Conservation (phyloP, 2,888 invertebrate species). For the Chrysolina haemoptera region DNA sequence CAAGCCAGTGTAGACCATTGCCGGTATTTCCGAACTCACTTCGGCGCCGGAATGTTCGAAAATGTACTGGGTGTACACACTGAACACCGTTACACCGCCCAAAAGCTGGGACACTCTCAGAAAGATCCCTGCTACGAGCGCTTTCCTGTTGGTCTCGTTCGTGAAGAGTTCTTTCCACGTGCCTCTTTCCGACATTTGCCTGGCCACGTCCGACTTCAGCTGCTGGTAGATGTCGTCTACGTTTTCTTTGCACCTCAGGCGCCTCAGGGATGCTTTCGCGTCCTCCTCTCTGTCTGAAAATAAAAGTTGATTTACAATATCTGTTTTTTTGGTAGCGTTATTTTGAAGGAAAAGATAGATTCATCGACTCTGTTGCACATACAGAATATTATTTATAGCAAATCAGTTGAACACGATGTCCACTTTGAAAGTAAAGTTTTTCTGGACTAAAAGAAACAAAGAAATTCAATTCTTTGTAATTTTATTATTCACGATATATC, state of each 20-base stretch:
- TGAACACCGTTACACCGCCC: slow-evolving; percentile 58
- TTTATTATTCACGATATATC: no score
- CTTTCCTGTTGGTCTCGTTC: slow-evolving; percentile 58
- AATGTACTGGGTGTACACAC: slow-evolving; percentile 60
- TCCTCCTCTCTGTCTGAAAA: slow-evolving; percentile 42
- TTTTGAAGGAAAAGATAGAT: no score
- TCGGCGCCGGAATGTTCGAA: slow-evolving; percentile 62
- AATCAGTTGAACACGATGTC: no score
- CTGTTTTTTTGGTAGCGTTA: no score
- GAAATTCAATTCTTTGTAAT: no score
- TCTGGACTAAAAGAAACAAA: no score
- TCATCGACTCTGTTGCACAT: no score
- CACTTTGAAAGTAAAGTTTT: no score
- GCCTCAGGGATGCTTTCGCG: slow-evolving; percentile 55
- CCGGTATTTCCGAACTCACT: slow-evolving; percentile 44
- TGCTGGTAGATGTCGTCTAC: slow-evolving; percentile 55
- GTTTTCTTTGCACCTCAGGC: slow-evolving; percentile 52
- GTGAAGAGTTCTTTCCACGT: slow-evolving; percentile 59
- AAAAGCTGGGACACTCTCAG: slow-evolving; percentile 60
- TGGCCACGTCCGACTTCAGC: slow-evolving; percentile 55
- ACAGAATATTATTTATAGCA: no score
- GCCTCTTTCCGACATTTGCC: slow-evolving; percentile 61
- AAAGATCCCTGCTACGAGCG: slow-evolving; percentile 57
- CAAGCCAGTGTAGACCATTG: slow-evolving; percentile 51
- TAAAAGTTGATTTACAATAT: background rate